Percentiles rank a stretch among this genome's conserved stretches.
phyloP scores from a whole-genome alignment of 2,888 invertebrate species.

The Amphipyra tragopoginis region DNA sequence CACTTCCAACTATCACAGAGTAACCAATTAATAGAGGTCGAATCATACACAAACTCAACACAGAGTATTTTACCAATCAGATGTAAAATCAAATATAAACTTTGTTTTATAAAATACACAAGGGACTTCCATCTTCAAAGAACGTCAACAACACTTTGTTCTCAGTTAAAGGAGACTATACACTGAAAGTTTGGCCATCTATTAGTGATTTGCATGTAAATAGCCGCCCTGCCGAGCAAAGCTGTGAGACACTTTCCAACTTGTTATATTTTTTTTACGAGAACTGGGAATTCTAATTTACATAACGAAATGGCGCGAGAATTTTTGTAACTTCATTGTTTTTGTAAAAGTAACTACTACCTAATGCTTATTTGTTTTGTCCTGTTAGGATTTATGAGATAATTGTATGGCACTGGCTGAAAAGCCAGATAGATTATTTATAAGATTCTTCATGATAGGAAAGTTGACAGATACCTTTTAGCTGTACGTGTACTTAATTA shows the following conservation, averaged over 20 bases:
- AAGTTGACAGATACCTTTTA: too few species aligned
- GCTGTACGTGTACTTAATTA: too few species aligned
- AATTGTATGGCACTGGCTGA: too few species aligned
- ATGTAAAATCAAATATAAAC: slow-evolving; percentile 18
- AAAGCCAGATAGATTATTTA: too few species aligned
- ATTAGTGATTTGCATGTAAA: slow-evolving; percentile 82
- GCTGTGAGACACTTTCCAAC: slow-evolving; percentile 80
- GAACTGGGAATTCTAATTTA: slow-evolving; percentile 46
- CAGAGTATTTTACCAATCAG: neutral
- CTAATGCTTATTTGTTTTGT: too few species aligned
- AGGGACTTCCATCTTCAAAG: slow-evolving; percentile 62
- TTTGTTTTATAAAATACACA: slow-evolving; percentile 28
- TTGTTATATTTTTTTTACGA: slow-evolving; percentile 64
- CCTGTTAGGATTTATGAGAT: too few species aligned
- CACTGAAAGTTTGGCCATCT: slow-evolving; percentile 65
- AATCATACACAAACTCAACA: neutral
- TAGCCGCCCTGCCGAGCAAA: slow-evolving; percentile 65
- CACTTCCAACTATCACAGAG: slow-evolving; percentile 21
- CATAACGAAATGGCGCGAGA: slow-evolving; percentile 47
- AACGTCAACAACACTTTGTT: slow-evolving; percentile 66
- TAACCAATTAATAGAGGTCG: slow-evolving; percentile 2
- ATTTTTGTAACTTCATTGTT: neutral
- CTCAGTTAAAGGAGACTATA: slow-evolving; percentile 50
- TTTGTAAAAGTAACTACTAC: too few species aligned
- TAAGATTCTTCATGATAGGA: too few species aligned